Evolutionary conservation across 2,113 vertebrate genomes (phyloP).

Genomic region (Podarcis muralis): DNA sequence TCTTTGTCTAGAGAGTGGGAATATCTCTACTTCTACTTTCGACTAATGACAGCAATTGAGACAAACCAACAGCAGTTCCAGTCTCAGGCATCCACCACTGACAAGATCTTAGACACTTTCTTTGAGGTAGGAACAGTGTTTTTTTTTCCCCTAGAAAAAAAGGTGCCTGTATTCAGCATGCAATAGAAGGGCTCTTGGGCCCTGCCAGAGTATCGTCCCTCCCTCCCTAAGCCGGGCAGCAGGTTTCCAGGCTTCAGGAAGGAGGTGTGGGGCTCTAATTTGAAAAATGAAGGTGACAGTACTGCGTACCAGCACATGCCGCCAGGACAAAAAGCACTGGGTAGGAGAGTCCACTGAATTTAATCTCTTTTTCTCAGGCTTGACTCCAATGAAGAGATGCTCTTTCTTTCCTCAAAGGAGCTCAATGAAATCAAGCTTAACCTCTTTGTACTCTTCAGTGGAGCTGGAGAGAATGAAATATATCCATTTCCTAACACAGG

Average conservation of each 20-base stretch:
- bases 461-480: background rate
- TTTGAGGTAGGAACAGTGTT: constrained; percentile 54
- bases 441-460: background rate
- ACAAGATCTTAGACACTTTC: constrained; percentile 57
- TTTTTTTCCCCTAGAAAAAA: too few relatives aligned
- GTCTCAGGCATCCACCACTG: constrained; percentile 37
- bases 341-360: background rate
- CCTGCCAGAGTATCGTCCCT: too few relatives aligned
- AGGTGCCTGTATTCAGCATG: too few relatives aligned
- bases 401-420: background rate
- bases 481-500: too few relatives aligned
- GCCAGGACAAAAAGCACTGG: too few relatives aligned
- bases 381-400: background rate
- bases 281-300: too few relatives aligned
- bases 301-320: too few relatives aligned
- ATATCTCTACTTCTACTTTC: constrained; percentile 54
- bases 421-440: background rate
- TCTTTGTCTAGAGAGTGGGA: constrained; percentile 35
- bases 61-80: constrained; percentile 56
- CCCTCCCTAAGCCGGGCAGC: too few relatives aligned
- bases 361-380: background rate
- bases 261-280: too few relatives aligned
- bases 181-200: too few relatives aligned
- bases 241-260: too few relatives aligned
- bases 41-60: constrained; percentile 51